Conservation (phyloP, 2,797 vertebrate species). For the Antennarius maculatus region DNA sequence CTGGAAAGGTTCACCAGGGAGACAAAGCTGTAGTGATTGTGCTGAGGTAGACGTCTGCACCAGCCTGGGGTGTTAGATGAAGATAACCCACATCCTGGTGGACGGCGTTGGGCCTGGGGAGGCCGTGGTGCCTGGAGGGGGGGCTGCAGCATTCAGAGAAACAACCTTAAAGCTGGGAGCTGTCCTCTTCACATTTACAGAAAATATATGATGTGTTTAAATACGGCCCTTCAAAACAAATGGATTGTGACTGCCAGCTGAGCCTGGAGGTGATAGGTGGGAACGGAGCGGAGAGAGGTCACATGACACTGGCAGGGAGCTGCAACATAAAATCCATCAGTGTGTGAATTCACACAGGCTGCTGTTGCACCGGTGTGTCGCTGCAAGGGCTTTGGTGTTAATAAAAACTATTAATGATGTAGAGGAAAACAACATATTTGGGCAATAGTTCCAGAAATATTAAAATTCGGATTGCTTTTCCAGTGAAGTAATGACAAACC, state of each 20-base stretch:
- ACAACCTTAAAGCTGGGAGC: background rate
- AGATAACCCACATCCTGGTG: conserved; percentile 27
- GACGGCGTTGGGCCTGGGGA: conserved; percentile 18
- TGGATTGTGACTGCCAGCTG: background rate
- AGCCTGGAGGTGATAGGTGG: background rate
- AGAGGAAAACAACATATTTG: too few species aligned
- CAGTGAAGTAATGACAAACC: background rate
- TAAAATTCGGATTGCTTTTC: too few species aligned
- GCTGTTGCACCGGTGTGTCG: background rate
- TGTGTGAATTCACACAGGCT: background rate
- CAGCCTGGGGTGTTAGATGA: conserved; percentile 11
- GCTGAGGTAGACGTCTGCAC: conserved; percentile 21
- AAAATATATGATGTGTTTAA: conserved; percentile 5
- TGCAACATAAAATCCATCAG: background rate
- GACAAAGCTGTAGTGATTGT: conserved; percentile 27
- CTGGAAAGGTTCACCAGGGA: conserved; percentile 34
- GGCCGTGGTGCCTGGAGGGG: conserved; percentile 14
- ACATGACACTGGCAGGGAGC: background rate
- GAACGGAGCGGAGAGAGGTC: background rate
- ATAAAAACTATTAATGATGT: background rate
- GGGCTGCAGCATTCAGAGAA: conserved; percentile 21
- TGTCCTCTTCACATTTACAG: conserved; percentile 20
- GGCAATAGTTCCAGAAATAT: background rate
- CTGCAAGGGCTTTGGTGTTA: background rate
- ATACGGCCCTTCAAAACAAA: background rate